phyloP scores from a whole-genome alignment of 2,888 invertebrate genomes.

The Himalopsyche kuldschensis region DNA sequence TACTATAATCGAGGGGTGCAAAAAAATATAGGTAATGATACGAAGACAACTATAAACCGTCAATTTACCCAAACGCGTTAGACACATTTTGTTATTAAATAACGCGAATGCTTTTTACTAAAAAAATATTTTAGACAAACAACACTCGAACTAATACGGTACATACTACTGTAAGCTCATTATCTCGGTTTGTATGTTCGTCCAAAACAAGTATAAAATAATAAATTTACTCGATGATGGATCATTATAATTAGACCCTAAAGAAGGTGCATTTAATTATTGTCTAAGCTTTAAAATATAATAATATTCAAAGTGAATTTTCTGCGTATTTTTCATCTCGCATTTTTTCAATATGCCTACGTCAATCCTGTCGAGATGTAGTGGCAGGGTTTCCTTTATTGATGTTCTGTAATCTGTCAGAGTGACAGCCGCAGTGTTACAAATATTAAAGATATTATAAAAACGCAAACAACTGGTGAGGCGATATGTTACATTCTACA shows the following conservation, averaged over 20 bases:
- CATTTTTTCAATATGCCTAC: not conserved
- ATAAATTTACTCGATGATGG: not conserved
- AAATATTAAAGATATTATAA: constrained; percentile 26
- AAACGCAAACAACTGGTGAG: constrained; percentile 23
- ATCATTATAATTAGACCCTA: not conserved
- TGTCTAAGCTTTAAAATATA: not conserved
- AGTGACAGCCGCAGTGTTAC: constrained; percentile 24
- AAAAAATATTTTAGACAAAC: too few species aligned
- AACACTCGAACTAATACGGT: too few species aligned
- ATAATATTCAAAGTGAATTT: not conserved
- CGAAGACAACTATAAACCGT: too few species aligned
- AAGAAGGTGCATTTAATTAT: not conserved
- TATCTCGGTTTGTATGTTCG: too few species aligned
- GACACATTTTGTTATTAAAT: too few species aligned
- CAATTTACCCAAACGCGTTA: too few species aligned
- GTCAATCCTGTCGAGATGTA: not conserved
- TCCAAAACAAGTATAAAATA: not conserved
- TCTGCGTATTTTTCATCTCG: not conserved
- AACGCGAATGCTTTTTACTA: too few species aligned
- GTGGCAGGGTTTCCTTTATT: constrained; percentile 6
- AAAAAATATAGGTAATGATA: too few species aligned
- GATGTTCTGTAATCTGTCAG: constrained; percentile 23
- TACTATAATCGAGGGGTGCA: too few species aligned
- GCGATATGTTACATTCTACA: constrained; percentile 18
- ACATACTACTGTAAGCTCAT: too few species aligned